Percentiles rank a stretch among this genome's conserved stretches.
Evolutionary conservation across 2,888 invertebrate genomes (phyloP).

Genomic region (Andrena fulva): DNA sequence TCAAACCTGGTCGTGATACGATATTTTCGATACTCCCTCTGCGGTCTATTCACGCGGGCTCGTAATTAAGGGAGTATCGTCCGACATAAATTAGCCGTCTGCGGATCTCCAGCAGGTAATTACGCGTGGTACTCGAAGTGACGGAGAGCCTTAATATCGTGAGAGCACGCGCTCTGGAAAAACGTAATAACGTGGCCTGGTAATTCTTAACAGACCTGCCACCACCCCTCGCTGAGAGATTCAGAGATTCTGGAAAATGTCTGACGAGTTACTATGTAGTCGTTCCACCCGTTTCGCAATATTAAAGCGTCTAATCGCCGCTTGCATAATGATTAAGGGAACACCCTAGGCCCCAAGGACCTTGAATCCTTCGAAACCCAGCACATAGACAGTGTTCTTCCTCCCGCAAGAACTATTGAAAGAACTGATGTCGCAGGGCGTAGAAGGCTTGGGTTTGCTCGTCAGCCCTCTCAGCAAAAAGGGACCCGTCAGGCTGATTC

Average conservation of each 20-base stretch:
- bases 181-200: slow-evolving; percentile 12
- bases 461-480: slow-evolving; percentile 6
- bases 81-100: slow-evolving; percentile 13
- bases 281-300: too few species aligned
- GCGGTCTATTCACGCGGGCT: neutral
- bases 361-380: too few species aligned
- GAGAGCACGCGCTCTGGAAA: slow-evolving; percentile 1
- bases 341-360: too few species aligned
- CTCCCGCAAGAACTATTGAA: neutral
- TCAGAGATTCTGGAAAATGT: slow-evolving; percentile 16
- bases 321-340: too few species aligned
- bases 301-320: too few species aligned
- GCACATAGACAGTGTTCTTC: too few species aligned
- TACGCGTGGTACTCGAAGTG: slow-evolving; percentile 13
- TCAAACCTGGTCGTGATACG: neutral
- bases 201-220: slow-evolving; percentile 21
- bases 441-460: neutral
- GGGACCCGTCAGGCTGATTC: slow-evolving; percentile 64
- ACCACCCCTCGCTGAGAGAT: slow-evolving; percentile 11
- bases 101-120: slow-evolving; percentile 4
- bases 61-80: neutral
- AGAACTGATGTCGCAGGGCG: neutral
- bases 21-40: neutral
- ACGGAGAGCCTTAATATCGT: slow-evolving; percentile 26
- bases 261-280: too few species aligned